Base-by-base conservation (phyloP, 2,888 invertebrate genomes). In the Seladonia tumulorum region DNA sequence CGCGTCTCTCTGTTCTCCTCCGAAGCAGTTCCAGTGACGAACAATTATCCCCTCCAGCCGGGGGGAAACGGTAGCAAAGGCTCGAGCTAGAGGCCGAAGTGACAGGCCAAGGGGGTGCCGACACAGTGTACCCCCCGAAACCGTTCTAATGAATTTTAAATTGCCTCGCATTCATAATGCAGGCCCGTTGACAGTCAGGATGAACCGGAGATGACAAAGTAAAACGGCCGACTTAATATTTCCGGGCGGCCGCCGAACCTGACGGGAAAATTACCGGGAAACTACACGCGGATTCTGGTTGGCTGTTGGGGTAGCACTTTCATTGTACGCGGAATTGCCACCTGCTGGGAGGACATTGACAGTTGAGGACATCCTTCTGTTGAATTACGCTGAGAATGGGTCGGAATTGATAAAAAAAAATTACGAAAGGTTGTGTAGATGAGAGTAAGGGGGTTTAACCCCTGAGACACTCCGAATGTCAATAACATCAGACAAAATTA, bases 111-210 rank as follows among this genome's bases (percentile, higher is more conserved):
- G 89, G 90, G 93, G 90, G 90, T 88, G 87, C 83, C 85, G 85
- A 88, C 86, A 81, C 79, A 82, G 84, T 85, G 71, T 78, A 83
- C 84, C 81, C 84, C 81, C 53, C 53, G 53, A 22, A 53, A 53
- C 91, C 86, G 91, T 91, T 91, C 92, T 95, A 94, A 95, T 95
- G 94, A 95, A 95, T 95, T 95, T 95, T 94, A 94, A 95, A 95
- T 95, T 94, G 93, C 93, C 93, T 93, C 89, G 90, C 94, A 94
- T 94, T 94, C 92, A 94, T 94, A 94, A 95, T 94, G 90, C 92
- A 93, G 89, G 85, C 90, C 86, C 92, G 94, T 93, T 93, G 93
- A 93, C 93, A 93, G 92, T 91, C 88, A 86, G 87, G 92, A 93
- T 93, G 91, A 93, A 90, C 92, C 92, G 92, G 93, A 93, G 94